Percentiles rank a stretch among this genome's conserved stretches.
These are phyloP conservation scores for Pristionchus entomophagus DNA, from an alignment of 2,888 invertebrate genomes.

Conservation along the genomic window DNA sequence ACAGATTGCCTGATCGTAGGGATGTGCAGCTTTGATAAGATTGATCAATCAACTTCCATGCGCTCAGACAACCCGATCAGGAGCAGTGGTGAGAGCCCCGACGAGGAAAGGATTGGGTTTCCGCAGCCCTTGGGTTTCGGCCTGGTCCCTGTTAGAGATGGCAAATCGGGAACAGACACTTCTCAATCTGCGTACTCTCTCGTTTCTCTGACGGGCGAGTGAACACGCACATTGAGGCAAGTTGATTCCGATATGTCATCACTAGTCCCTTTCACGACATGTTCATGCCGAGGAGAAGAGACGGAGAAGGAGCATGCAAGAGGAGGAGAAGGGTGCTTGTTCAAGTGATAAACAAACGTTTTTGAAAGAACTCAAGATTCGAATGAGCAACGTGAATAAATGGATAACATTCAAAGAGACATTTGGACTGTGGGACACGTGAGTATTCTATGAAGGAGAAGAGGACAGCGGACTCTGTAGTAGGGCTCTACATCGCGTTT, in stretches of 20 bases:
- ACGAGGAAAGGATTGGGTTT: conserved; percentile 4
- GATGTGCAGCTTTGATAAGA: too few species aligned
- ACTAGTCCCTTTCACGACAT: too few species aligned
- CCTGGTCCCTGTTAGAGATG: too few species aligned
- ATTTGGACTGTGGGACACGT: not conserved
- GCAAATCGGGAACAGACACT: too few species aligned
- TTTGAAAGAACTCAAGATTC: not conserved
- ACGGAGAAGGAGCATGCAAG: not conserved
- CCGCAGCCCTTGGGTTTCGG: not conserved
- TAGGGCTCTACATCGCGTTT: not conserved
- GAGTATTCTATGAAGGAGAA: not conserved
- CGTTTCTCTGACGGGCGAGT: too few species aligned
- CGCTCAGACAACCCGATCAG: not conserved
- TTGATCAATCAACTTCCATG: too few species aligned
- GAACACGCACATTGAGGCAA: too few species aligned
- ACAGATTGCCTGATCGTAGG: too few species aligned
- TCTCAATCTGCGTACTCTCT: too few species aligned
- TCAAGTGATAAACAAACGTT: too few species aligned
- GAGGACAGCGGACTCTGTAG: not conserved
- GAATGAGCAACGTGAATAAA: not conserved
- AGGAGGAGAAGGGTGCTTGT: not conserved
- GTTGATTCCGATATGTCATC: too few species aligned
- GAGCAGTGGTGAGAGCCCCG: conserved; percentile 25
- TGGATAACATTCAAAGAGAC: not conserved
- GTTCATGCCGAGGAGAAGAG: not conserved